Conservation (phyloP, 2,797 vertebrate species). For the Fundulus diaphanus region DNA sequence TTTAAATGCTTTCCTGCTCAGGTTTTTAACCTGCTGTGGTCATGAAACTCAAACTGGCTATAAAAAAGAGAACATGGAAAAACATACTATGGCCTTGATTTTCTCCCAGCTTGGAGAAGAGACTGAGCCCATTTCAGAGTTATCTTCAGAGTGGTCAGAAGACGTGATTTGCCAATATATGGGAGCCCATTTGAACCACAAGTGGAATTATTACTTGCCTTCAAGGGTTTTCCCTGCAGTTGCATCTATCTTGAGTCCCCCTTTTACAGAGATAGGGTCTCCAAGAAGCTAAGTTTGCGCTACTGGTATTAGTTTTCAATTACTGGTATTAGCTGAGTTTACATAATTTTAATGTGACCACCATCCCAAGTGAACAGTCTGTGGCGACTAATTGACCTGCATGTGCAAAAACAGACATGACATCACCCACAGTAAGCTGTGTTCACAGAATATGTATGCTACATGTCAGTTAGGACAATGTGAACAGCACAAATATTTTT, state of each 20-base stretch:
- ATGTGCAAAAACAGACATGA: neutral
- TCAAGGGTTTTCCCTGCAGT: neutral
- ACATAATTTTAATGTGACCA: neutral
- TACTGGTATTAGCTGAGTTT: neutral
- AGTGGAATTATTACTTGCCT: constrained; percentile 14
- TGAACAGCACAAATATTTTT: neutral
- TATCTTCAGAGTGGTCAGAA: constrained; percentile 41
- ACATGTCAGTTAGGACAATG: neutral
- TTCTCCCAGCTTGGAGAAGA: constrained; percentile 20
- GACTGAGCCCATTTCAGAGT: constrained; percentile 34
- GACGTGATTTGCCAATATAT: constrained; percentile 23
- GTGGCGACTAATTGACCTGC: neutral
- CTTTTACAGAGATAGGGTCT: constrained; percentile 16
- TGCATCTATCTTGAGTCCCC: constrained; percentile 14
- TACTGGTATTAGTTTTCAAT: no score
- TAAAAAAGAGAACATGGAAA: constrained; percentile 47
- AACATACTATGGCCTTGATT: constrained; percentile 23
- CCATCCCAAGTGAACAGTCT: neutral
- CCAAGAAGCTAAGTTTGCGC: neutral
- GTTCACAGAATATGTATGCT: neutral
- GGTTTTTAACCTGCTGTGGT: constrained; percentile 72
- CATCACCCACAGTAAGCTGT: neutral
- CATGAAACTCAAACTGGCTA: constrained; percentile 76
- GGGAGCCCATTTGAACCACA: constrained; percentile 34
- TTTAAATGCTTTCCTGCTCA: constrained; percentile 50